These are phyloP conservation scores for Paramormyrops kingsleyae DNA, from an alignment of 2,113 vertebrate genomes.

Conservation along the genomic window DNA sequence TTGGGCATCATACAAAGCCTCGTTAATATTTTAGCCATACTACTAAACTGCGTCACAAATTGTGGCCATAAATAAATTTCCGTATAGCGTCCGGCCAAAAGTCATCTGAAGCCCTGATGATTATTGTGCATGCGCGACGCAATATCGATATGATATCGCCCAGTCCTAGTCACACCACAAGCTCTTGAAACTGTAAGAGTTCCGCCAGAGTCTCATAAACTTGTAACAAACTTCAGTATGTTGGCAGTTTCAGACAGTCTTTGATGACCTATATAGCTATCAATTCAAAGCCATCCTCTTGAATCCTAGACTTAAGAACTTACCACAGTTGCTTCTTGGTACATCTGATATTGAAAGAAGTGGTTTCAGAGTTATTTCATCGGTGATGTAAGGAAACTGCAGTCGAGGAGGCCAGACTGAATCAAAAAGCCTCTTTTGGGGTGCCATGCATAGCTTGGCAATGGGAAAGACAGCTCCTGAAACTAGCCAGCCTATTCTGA, in stretches of 20 bases:
- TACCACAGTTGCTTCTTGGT: background rate
- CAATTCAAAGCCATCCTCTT: background rate
- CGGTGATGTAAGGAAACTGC: background rate
- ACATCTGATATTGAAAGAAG: background rate
- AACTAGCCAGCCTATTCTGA: background rate
- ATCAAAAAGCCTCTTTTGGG: background rate
- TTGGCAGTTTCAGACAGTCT: background rate
- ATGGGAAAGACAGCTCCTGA: background rate
- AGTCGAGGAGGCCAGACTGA: background rate
- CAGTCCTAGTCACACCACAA: too few species aligned
- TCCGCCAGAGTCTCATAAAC: background rate
- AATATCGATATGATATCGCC: too few species aligned
- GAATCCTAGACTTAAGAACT: background rate
- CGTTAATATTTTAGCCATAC: too few species aligned
- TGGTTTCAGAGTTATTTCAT: constrained; percentile 12
- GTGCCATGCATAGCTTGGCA: background rate
- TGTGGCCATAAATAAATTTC: too few species aligned
- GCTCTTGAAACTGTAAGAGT: background rate
- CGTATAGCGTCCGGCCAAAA: too few species aligned
- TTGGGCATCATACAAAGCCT: too few species aligned
- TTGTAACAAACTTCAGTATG: background rate
- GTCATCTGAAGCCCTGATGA: too few species aligned
- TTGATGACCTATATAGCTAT: background rate
- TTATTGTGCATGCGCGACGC: too few species aligned
- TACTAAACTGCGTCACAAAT: too few species aligned